Percentiles rank a stretch among this genome's conserved stretches.
Conservation (phyloP, 2,797 vertebrate species). For the Mastacembelus armatus region DNA sequence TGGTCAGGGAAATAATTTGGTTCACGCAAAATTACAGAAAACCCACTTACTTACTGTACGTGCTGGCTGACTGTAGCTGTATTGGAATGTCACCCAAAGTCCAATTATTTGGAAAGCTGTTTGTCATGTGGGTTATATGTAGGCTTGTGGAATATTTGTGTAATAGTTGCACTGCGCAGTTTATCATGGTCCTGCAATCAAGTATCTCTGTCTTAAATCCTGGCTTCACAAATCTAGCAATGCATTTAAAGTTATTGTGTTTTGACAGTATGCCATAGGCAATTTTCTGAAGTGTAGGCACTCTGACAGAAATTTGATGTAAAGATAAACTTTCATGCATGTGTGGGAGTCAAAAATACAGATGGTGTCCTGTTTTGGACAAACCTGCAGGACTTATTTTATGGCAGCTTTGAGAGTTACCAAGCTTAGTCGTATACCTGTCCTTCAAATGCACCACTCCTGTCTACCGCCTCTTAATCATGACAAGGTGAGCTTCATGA, state of each 20-base stretch:
- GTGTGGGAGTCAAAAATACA: conserved; percentile 22
- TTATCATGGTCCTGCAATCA: not conserved
- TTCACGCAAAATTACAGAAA: not conserved
- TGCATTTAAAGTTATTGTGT: not conserved
- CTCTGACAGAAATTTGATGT: not conserved
- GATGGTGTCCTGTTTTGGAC: conserved; percentile 13
- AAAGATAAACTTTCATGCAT: not conserved
- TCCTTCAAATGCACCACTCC: conserved; percentile 57
- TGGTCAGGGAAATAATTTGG: not conserved
- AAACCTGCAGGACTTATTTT: conserved; percentile 40
- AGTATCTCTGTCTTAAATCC: not conserved
- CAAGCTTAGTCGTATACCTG: conserved; percentile 41
- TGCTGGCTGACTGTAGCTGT: not conserved
- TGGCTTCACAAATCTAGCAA: not conserved
- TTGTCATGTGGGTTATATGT: conserved; percentile 3
- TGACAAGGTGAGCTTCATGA: conserved; percentile 59
- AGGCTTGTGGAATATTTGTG: not conserved
- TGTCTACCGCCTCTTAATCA: conserved; percentile 66
- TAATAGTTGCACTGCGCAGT: not conserved
- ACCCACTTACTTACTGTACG: not conserved
- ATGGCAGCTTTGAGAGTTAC: conserved; percentile 41
- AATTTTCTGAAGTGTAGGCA: not conserved
- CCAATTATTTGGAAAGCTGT: not conserved
- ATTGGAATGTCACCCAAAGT: not conserved
- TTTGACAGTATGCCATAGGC: not conserved